Evolutionary conservation across 1,140 invertebrate genomes (phyloP), one percentile per base, ranked within the genome.

Genomic region (Callitettix versicolor): DNA sequence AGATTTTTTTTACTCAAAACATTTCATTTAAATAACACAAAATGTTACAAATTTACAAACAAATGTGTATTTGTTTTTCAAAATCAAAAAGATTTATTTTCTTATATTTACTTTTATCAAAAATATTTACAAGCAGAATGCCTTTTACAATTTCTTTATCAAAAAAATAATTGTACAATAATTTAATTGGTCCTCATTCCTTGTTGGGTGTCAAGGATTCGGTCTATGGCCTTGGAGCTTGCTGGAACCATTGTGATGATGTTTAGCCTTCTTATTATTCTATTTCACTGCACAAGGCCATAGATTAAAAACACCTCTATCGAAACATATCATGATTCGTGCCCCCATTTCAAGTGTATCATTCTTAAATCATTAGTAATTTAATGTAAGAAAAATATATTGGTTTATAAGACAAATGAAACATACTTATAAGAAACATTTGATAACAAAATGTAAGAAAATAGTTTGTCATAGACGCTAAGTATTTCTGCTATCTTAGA

Each of bases 241-340:
- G 21, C 43, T 24, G 43, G 21, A 46, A 21, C 43, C 21, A 46
- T 46, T 24, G 21, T 46, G 43, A 24, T 21, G 26, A 24, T 46
- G 43, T 53, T 41, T 40, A 61, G 57, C 48, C 54, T 55, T 58
- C 50, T 53, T 54, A 48, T 49, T 49, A 40, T 47, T 40, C 41
- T 42, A 52, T 51, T 26, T 40, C 41, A 53, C 46, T 43, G 49
- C 38, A 24, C 33, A 17, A 24, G 57, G 56, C 48, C 57, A 48
- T 53, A 38, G 43, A 44, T 33, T 26, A 36, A 58, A 60, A 61
- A 61, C 59, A 61, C 59, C 59, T 43, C 52, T 57, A 61, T 61
- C 59, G 57, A 61, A 61, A 61, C 59, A 61, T 61, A 61, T 61
- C 59, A 61, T 61, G 54, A 58, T 44, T 56, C 54, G 59, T 61